A percentile compares a stretch with the other conserved stretches of the same genome.
These are phyloP conservation scores for Syrmaticus mikado DNA, from an alignment of 2,113 vertebrate species.

Conservation along the genomic window DNA sequence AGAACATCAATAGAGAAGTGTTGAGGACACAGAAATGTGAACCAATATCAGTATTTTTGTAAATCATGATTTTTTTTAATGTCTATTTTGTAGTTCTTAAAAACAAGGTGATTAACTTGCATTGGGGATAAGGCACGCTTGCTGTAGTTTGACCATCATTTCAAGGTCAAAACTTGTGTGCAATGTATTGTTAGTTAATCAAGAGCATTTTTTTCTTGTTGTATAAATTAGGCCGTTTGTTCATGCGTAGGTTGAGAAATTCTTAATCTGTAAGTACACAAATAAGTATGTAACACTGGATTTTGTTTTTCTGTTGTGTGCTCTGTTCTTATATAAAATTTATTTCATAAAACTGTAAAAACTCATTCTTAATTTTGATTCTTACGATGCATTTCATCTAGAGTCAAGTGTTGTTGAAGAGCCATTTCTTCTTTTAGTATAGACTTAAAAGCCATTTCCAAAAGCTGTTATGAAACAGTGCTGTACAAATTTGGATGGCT, in stretches of 20 bases:
- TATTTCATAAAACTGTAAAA: background rate
- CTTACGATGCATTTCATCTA: background rate
- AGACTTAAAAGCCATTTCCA: background rate
- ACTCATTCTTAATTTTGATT: background rate
- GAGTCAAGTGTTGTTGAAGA: background rate
- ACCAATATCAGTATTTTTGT: slow-evolving; percentile 73
- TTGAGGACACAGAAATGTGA: slow-evolving; percentile 12
- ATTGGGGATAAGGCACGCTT: background rate
- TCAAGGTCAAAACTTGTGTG: background rate
- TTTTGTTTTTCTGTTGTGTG: slow-evolving; percentile 19
- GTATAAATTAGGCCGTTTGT: background rate
- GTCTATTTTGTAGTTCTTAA: background rate
- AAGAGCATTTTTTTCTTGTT: background rate
- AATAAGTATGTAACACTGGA: slow-evolving; percentile 51
- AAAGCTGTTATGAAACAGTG: background rate
- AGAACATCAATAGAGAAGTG: background rate
- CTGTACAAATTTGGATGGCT: background rate
- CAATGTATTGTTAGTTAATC: background rate
- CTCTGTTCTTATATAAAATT: background rate
- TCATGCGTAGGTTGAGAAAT: background rate
- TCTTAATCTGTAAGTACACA: slow-evolving; percentile 23
- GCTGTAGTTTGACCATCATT: background rate
- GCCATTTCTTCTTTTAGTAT: background rate
- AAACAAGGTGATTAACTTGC: slow-evolving; percentile 7
- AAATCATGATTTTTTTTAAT: background rate